Evolutionary conservation across 2,797 vertebrate genomes (phyloP).

Genomic region (Sphenopsis melanotis): DNA sequence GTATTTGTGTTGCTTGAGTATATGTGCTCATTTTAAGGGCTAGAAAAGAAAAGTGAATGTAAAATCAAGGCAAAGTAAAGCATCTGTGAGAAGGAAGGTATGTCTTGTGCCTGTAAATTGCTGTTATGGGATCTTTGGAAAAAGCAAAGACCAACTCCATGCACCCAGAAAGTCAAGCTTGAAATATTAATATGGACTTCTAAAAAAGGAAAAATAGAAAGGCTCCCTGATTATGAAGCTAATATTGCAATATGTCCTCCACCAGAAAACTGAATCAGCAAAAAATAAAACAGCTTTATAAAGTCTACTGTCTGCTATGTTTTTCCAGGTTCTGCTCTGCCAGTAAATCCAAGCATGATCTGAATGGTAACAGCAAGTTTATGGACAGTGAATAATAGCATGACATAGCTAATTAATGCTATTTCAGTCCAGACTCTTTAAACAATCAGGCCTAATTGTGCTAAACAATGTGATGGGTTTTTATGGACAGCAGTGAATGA

Average conservation of each 20-base stretch:
- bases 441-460: slow-evolving; percentile 73
- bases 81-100: background rate
- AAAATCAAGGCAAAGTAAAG: background rate
- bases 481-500: slow-evolving; percentile 43
- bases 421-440: slow-evolving; percentile 67
- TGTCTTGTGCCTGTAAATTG: background rate
- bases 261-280: background rate
- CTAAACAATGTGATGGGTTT: slow-evolving; percentile 60
- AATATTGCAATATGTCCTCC: background rate
- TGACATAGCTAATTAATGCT: slow-evolving; percentile 77
- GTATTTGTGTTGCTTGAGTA: background rate
- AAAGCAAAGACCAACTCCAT: background rate
- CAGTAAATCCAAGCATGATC: slow-evolving; percentile 67
- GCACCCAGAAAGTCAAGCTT: background rate
- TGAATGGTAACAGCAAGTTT: slow-evolving; percentile 70
- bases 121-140: background rate
- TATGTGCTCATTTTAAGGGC: background rate
- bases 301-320: slow-evolving; percentile 8
- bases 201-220: background rate
- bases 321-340: slow-evolving; percentile 58
- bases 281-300: background rate
- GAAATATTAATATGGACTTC: background rate
- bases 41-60: background rate
- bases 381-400: slow-evolving; percentile 72
- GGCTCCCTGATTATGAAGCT: background rate